Evolutionary conservation across 2,888 invertebrate genomes (phyloP), one percentile per base, ranked within the genome.

Genomic region (Caenorhabditis virilis): DNA sequence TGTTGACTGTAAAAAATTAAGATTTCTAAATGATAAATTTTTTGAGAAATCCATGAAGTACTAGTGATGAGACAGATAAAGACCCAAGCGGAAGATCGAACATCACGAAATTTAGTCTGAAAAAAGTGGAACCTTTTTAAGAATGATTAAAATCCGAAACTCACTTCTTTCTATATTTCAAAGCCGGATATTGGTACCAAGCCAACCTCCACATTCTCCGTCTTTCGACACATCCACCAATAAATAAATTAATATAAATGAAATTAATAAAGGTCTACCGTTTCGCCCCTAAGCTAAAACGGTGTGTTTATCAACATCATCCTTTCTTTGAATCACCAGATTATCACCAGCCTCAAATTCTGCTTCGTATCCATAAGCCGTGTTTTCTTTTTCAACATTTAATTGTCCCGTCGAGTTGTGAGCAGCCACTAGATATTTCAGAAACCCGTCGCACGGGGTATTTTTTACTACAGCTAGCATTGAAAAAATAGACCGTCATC

Each of bases 361-460:
- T 36, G 93, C 92, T 43, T 89, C 88, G 86, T 97, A 97, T 75
- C 92, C 91, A 87, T 94, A 98, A 46, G 97, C 93, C 0, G 94
- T 91, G 85, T 90, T 97, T 26, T 79, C 80, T 64, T 70, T 75
- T 42, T 72, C 74, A 26, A 56, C 67, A 51, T 80, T 79, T 26
- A 79, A 58, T 22, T 67, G 46, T 9, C 82, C 82, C 7, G 78
- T 76, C n/a, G 75, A 72, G 46, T 72, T 65, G 55, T 76, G 77
- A 15, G 77, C 78, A 18, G 73, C 63, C 7, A 70, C 54, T n/a
- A 82, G 58, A 51, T 79, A 82, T 33, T 72, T 56, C 27, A 74
- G 59, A 30, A 80, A 79, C 20, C 74, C 94, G 81, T 95, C n/a
- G n/a, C n/a, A n/a, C n/a, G n/a, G n/a, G n/a, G n/a, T n/a, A n/a